Evolutionary conservation across 2,113 vertebrate genomes (phyloP), one percentile per base, ranked within the genome.

Genomic region (Rousettus leschenaultii): DNA sequence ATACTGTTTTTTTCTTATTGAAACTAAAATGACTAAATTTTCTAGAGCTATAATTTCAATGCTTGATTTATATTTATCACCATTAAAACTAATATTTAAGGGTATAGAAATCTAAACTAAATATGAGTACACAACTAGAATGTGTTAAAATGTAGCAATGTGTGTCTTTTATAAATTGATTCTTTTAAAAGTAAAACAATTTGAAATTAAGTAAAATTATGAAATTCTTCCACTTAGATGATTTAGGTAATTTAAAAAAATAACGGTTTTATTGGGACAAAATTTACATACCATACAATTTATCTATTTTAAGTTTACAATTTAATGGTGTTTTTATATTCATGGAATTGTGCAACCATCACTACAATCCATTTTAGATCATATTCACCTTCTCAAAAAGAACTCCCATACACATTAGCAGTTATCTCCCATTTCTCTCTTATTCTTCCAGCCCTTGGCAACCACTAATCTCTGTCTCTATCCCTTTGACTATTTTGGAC

Each of bases 141-240:
- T 84, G 33, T 86, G 11, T 83, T 87, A 61, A 57, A 78, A 45
- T 84, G 15, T 43, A 80, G 74, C 59, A 71, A 24, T 57, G 8
- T 48, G 11, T 74, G 11, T 61, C 26, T 78, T 61, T 43, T 43
- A 90, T 68, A 83, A 82, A 45, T 51, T 9, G 1, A 45, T 51
- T 73, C 3, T 77, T 71, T 10, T 43, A 87, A 92, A 94, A 51
- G 12, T 66, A 70, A 88, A 89, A 18, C 2, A 73, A 73, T 61
- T 94, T 61, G 70, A 86, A 93, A 88, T 85, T 91, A 86, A 77
- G 13, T 63, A n/a, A 74, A 75, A 77, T 5, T 43, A 24, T 66
- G 19, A 93, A 82, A 75, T 92, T 92, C 35, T 88, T 87, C 48
- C 43, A 70, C 19, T 85, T 91, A 91, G n/a, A 57, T 63, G 59